These are phyloP conservation scores for Stomatorhinus ivindoensis DNA, from an alignment of 2,113 vertebrate species.

Conservation along the genomic window DNA sequence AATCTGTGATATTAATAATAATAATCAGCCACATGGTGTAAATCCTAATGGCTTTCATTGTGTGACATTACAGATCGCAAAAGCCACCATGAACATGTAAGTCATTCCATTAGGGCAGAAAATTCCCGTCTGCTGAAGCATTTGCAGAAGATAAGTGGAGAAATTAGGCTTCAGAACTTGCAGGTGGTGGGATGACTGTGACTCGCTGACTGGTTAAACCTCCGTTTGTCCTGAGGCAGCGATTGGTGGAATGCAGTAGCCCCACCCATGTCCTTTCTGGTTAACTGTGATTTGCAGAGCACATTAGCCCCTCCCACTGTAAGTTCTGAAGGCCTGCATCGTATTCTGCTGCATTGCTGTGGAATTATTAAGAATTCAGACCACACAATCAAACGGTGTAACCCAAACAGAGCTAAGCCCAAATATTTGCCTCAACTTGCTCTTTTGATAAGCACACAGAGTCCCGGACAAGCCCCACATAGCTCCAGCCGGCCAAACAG, in stretches of 20 bases:
- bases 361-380: neutral
- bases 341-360: neutral
- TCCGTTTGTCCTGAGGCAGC: neutral
- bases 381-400: neutral
- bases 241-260: neutral
- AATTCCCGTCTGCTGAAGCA: neutral
- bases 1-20: neutral
- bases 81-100: neutral
- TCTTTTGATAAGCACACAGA: neutral
- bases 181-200: neutral
- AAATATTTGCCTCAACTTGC: neutral
- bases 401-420: neutral
- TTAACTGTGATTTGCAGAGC: neutral
- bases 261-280: neutral
- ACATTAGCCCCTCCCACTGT: neutral
- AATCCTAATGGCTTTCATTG: neutral
- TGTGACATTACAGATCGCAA: neutral
- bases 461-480: neutral
- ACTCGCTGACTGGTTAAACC: neutral
- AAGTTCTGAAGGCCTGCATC: neutral
- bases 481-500: neutral
- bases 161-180: neutral
- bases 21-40: neutral
- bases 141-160: neutral
- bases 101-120: neutral